phyloP scores from a whole-genome alignment of 2,888 invertebrate genomes.

The Cotesia congregata region DNA sequence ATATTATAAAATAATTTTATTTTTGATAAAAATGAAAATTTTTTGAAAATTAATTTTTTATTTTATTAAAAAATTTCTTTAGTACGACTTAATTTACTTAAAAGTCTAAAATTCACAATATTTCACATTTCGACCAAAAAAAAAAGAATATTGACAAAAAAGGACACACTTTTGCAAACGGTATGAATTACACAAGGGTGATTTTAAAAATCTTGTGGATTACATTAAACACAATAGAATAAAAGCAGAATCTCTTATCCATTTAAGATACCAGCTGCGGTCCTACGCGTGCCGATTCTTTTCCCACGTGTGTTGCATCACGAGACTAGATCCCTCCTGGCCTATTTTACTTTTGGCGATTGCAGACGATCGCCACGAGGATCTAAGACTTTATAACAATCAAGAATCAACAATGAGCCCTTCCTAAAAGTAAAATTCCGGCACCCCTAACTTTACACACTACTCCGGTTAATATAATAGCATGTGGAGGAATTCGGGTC shows the following conservation, averaged over 20 bases:
- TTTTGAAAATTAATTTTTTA: neutral
- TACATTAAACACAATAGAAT: neutral
- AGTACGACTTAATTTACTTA: too few species aligned
- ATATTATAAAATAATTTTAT: too few species aligned
- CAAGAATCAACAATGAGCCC: slow-evolving; percentile 1
- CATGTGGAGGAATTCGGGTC: neutral
- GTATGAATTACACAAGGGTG: slow-evolving; percentile 68
- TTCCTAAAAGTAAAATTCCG: too few species aligned
- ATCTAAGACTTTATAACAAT: slow-evolving; percentile 47
- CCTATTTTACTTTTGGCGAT: neutral
- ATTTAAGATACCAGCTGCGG: slow-evolving; percentile 42
- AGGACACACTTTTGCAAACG: slow-evolving; percentile 51
- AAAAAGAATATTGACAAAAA: neutral
- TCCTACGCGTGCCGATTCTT: slow-evolving; percentile 30
- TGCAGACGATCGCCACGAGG: slow-evolving; percentile 38
- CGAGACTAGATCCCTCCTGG: slow-evolving; percentile 27
- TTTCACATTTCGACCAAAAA: neutral
- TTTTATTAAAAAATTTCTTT: neutral
- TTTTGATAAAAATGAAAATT: too few species aligned
- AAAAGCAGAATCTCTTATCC: slow-evolving; percentile 42
- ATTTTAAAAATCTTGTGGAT: slow-evolving; percentile 23
- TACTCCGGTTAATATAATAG: neutral
- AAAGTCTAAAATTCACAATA: neutral
- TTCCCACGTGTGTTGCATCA: slow-evolving; percentile 23
- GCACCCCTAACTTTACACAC: neutral